Evolutionary conservation across 1,140 invertebrate genomes (phyloP), one percentile per base, ranked within the genome.

Genomic region (Agraylea sexmaculata): DNA sequence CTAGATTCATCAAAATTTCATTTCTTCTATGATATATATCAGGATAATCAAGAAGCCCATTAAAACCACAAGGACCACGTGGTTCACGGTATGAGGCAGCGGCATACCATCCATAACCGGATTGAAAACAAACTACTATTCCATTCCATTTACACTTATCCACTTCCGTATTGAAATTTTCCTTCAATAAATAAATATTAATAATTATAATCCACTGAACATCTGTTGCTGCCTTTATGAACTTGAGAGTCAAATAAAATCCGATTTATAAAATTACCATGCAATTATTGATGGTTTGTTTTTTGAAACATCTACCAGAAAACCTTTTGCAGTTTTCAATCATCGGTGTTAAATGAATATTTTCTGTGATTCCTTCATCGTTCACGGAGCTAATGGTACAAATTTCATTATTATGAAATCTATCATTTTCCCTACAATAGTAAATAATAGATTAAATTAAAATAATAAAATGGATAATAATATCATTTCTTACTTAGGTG

Each of bases 101-200:
- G 0, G 75, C 73, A 49, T 73, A 75, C 74, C 77, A 79, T 17
- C 71, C 74, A 33, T 60, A 52, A 13, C 55, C 59, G 10, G 65
- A 62, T 21, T 68, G 65, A n/a, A n/a, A n/a, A 55, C 78, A 80
- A 22, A 69, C 65, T 7, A 80, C 66, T 13, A 64, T 64, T 25
- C 77, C 76, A 47, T 60, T 67, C 75, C 74, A 78, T 13, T 50
- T 42, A 13, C 16, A 37, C 25, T 8, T 7, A 37, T 12, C 25
- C n/a, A 43, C 41, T 12, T 30, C n/a, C 18, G 37, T 23, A 29
- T 38, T 23, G 16, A 18, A 46, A 10, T 27, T 13, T 25, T 18
- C 17, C 27, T 17, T 13, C 20, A 16, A 12, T 17, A 23, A 27
- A 15, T 20, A 2, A 20, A 1, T 34, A 36, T 32, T 44, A 34